Evolutionary conservation across 2,113 vertebrate species (phyloP).

Genomic region (Centropus bengalensis): DNA sequence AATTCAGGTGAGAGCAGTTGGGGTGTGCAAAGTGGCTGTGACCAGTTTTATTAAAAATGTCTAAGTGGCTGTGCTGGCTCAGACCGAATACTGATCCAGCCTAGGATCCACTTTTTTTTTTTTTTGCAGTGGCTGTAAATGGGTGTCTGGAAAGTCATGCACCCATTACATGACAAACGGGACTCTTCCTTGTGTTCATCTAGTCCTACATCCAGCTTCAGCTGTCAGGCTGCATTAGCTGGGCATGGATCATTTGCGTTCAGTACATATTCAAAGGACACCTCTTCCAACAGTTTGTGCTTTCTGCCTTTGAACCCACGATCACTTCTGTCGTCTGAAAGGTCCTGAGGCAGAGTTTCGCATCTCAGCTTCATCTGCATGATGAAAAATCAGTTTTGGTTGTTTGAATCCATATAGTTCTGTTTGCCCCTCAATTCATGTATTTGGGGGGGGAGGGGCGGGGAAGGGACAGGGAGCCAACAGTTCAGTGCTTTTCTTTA

Average conservation of each 20-base stretch:
- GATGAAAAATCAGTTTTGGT: not conserved
- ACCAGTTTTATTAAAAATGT: accelerated
- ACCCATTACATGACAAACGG: accelerated
- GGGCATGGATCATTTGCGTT: not conserved
- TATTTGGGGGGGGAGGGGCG: no score
- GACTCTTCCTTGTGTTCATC: not conserved
- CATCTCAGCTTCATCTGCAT: not conserved
- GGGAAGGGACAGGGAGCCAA: not conserved
- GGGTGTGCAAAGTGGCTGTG: not conserved
- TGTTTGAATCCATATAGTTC: not conserved
- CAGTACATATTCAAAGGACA: not conserved
- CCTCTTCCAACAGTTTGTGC: not conserved
- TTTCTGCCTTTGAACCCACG: not conserved
- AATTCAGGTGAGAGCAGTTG: not conserved
- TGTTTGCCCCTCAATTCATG: not conserved
- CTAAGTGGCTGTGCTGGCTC: not conserved
- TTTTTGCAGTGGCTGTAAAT: not conserved
- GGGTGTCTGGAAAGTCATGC: not conserved
- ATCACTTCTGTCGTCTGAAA: not conserved
- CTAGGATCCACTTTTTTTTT: not conserved
- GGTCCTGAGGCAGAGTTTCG: not conserved
- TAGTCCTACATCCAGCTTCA: accelerated
- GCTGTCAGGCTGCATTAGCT: not conserved
- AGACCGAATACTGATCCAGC: not conserved
- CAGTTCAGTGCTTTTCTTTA: not conserved